These are phyloP conservation scores for Sphaeramia orbicularis DNA, from an alignment of 2,797 vertebrate species.

Conservation along the genomic window DNA sequence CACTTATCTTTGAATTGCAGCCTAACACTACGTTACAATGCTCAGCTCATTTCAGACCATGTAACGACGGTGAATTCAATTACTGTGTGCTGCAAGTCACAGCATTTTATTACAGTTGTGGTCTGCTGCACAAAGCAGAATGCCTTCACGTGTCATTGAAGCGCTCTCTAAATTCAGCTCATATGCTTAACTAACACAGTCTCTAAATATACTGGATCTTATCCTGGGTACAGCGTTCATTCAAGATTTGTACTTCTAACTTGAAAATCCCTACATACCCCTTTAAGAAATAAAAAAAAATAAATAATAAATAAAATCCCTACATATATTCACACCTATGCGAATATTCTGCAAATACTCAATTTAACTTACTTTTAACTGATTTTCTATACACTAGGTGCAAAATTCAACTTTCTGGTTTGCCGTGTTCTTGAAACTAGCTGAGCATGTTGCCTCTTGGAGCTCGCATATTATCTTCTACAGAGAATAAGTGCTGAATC, in stretches of 20 bases:
- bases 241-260: conserved; percentile 3
- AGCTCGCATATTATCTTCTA: conserved; percentile 48
- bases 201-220: neutral
- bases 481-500: conserved; percentile 60
- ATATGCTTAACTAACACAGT: conserved; percentile 1
- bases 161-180: conserved; percentile 13
- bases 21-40: conserved; percentile 51
- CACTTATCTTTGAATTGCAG: conserved; percentile 61
- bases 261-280: conserved; percentile 7
- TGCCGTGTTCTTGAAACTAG: conserved; percentile 18
- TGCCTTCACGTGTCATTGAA: conserved; percentile 32
- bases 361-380: conserved; percentile 22
- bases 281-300: too few species aligned
- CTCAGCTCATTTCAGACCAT: conserved; percentile 44
- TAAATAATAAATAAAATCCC: too few species aligned
- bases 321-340: conserved; percentile 18
- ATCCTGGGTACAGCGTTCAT: neutral
- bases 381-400: conserved; percentile 16
- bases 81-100: conserved; percentile 52
- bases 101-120: conserved; percentile 43
- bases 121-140: conserved; percentile 9
- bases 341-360: conserved; percentile 21
- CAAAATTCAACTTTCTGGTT: conserved; percentile 35
- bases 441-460: conserved; percentile 43
- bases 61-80: conserved; percentile 61